Percentiles rank a stretch among this genome's conserved stretches.
Conservation (phyloP, 2,888 invertebrate genomes). For the Pyrochroa serraticornis region DNA sequence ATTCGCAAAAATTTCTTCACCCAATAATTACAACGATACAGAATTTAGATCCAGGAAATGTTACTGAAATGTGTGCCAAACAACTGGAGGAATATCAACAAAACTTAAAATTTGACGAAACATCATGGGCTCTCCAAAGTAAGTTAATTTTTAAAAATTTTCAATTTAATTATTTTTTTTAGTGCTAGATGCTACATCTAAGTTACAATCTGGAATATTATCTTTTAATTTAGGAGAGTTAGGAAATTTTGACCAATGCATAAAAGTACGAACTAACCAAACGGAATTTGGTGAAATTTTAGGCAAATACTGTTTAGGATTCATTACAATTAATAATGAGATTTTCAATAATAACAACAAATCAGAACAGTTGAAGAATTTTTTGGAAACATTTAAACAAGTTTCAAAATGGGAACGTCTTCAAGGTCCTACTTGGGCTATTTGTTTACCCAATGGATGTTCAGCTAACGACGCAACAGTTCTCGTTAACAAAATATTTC, state of each 20-base stretch:
- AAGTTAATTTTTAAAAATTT: slow-evolving; percentile 4
- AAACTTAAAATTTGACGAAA: slow-evolving; percentile 3
- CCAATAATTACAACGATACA: too few relatives aligned
- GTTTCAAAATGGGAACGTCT: neutral
- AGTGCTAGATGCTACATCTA: slow-evolving; percentile 40
- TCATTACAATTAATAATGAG: neutral
- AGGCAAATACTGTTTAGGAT: slow-evolving; percentile 26
- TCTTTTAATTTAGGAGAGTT: slow-evolving; percentile 30
- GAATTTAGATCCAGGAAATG: too few relatives aligned
- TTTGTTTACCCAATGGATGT: slow-evolving; percentile 39
- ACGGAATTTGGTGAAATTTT: slow-evolving; percentile 5
- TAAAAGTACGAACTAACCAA: slow-evolving; percentile 24
- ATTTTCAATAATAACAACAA: neutral
- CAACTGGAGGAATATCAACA: slow-evolving; percentile 5
- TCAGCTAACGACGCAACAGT: slow-evolving; percentile 56
- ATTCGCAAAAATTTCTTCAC: too few relatives aligned
- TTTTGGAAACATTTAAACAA: neutral
- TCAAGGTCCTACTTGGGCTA: slow-evolving; percentile 22
- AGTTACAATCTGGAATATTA: slow-evolving; percentile 34
- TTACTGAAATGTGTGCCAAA: neutral
- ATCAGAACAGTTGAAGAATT: neutral
- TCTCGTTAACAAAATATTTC: slow-evolving; percentile 40
- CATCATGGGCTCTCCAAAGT: slow-evolving; percentile 14
- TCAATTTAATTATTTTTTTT: slow-evolving; percentile 9
- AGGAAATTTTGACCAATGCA: slow-evolving; percentile 43